Conservation (phyloP, 2,797 vertebrate species). For the Characodon lateralis region DNA sequence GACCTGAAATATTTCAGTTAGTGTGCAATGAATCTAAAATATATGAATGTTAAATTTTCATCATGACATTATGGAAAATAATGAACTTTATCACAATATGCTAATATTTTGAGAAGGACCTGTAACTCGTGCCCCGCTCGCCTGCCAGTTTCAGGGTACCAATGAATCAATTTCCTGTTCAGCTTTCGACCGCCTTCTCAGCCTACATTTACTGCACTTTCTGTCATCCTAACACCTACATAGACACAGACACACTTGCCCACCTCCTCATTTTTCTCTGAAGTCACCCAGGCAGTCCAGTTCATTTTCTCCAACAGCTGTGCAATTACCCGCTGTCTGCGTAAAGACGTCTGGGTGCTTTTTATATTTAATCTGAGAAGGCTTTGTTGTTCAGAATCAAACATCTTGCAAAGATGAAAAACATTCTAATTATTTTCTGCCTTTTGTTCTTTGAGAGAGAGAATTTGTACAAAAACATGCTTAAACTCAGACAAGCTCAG, state of each 20-base stretch:
- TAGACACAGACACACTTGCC: conserved; percentile 8
- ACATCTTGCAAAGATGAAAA: background rate
- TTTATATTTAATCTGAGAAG: conserved; percentile 36
- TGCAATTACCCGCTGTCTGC: conserved; percentile 44
- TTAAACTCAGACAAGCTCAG: background rate
- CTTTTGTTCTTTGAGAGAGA: conserved; percentile 16
- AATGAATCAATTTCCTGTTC: conserved; percentile 57
- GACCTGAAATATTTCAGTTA: too few species aligned
- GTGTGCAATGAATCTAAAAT: too few species aligned
- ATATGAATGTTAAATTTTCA: too few species aligned
- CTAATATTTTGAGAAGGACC: too few species aligned
- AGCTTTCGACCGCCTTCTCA: conserved; percentile 43
- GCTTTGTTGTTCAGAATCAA: conserved; percentile 34
- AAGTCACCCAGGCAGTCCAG: conserved; percentile 23
- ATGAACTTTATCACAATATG: too few species aligned
- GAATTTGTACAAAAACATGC: background rate
- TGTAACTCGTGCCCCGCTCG: background rate
- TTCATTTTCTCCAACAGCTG: conserved; percentile 48
- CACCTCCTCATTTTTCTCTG: conserved; percentile 40
- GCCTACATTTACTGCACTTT: conserved; percentile 54
- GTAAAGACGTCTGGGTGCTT: conserved; percentile 34
- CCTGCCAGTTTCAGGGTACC: conserved; percentile 15
- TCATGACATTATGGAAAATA: too few species aligned
- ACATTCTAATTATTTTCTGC: conserved; percentile 7
- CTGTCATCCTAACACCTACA: conserved; percentile 51